Evolutionary conservation across 2,113 vertebrate species (phyloP).

Genomic region (Engystomops pustulosus): DNA sequence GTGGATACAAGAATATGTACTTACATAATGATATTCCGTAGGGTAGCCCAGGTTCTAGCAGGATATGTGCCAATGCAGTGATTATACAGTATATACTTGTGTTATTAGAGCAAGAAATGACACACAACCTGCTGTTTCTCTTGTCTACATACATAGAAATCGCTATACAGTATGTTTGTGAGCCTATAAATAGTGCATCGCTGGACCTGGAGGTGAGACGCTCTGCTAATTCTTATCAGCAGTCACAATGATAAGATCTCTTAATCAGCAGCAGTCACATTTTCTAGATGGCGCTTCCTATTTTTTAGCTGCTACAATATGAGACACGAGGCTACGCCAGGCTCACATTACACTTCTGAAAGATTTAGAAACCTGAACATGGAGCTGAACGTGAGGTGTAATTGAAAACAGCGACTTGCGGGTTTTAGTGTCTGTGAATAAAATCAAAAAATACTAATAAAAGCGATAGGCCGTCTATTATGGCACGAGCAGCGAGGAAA

Average conservation of each 20-base stretch:
- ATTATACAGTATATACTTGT: too few species aligned
- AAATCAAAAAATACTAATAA: constrained; percentile 10
- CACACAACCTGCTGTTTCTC: not conserved
- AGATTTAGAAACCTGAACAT: constrained; percentile 30
- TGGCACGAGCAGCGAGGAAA: not conserved
- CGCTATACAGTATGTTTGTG: not conserved
- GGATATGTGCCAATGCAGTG: too few species aligned
- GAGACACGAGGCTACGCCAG: not conserved
- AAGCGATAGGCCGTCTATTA: constrained; percentile 2
- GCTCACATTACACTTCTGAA: constrained; percentile 11
- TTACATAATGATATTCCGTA: too few species aligned
- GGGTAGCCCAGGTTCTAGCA: too few species aligned
- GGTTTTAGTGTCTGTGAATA: not conserved
- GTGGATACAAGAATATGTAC: too few species aligned
- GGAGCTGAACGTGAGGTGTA: not conserved
- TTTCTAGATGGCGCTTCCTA: not conserved
- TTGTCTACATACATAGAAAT: not conserved
- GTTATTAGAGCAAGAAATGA: not conserved
- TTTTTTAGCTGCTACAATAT: not conserved
- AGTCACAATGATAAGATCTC: constrained; percentile 35
- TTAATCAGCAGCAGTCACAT: constrained; percentile 27
- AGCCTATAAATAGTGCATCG: constrained; percentile 13
- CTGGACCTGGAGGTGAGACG: not conserved
- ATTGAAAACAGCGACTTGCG: not conserved
- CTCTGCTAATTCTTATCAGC: constrained; percentile 26